Percentiles rank a stretch among this genome's conserved stretches.
These are phyloP conservation scores for Pachymerium ferrugineum DNA, from an alignment of 2,888 invertebrate genomes.

Conservation along the genomic window DNA sequence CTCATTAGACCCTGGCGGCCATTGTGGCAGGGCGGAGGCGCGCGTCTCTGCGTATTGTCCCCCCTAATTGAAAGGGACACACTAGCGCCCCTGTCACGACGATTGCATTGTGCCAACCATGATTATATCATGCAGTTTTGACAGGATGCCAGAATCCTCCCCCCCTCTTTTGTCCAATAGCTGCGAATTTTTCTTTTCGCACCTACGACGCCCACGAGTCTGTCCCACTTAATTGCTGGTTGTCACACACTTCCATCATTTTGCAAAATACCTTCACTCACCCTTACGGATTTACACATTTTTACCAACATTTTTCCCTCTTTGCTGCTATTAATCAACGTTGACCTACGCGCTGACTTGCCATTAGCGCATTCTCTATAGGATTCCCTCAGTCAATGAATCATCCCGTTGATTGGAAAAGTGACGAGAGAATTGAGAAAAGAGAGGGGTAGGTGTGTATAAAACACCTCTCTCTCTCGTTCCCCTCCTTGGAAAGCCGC, in stretches of 20 bases:
- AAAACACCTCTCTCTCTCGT: neutral
- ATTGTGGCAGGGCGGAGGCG: neutral
- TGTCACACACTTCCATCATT: neutral
- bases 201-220: conserved; percentile 11
- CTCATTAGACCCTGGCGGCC: conserved; percentile 18
- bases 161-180: conserved; percentile 16
- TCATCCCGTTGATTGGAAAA: conserved; percentile 18
- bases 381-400: neutral
- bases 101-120: conserved; percentile 11
- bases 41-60: neutral
- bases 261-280: neutral
- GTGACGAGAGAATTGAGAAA: neutral
- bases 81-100: conserved; percentile 15
- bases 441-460: neutral
- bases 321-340: neutral
- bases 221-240: conserved; percentile 6
- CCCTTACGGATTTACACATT: too few species aligned
- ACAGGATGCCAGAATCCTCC: conserved; percentile 27
- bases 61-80: conserved; percentile 21
- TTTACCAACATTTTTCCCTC: too few species aligned
- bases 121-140: conserved; percentile 33
- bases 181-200: neutral
- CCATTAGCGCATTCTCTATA: conserved; percentile 1
- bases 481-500: neutral
- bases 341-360: neutral